These are phyloP conservation scores for Anagyrus pseudococci DNA, from an alignment of 2,888 invertebrate species.

Conservation along the genomic window DNA sequence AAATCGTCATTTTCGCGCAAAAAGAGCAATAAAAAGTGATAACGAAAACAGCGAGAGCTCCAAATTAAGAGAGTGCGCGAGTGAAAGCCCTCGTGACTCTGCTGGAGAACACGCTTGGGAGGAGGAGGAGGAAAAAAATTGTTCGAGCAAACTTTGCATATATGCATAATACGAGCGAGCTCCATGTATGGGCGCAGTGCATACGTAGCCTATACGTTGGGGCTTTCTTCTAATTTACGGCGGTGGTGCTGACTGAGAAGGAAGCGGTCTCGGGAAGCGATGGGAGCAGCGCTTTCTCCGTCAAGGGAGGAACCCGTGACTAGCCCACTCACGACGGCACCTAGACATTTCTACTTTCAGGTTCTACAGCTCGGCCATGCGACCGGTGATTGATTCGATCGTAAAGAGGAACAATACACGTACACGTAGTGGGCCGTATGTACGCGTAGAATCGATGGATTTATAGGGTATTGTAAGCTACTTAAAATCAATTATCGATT, in stretches of 20 bases:
- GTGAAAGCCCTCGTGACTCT: slow-evolving; percentile 36
- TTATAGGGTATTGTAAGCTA: slow-evolving; percentile 24
- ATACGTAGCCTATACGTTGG: neutral
- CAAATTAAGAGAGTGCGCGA: slow-evolving; percentile 23
- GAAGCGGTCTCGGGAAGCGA: neutral
- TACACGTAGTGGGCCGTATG: too few relatives aligned
- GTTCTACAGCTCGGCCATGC: too few relatives aligned
- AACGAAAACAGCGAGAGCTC: neutral
- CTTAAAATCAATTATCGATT: slow-evolving; percentile 29
- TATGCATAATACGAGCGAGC: neutral
- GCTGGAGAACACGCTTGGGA: neutral
- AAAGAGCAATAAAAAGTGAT: neutral
- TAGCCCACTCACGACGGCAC: slow-evolving; percentile 4
- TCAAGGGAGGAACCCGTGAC: slow-evolving; percentile 12
- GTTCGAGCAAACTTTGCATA: slow-evolving; percentile 22
- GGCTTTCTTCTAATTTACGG: slow-evolving; percentile 20
- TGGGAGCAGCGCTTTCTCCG: slow-evolving; percentile 20
- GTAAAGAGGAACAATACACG: too few relatives aligned
- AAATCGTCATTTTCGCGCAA: neutral
- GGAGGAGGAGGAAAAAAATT: neutral
- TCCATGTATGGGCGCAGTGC: neutral
- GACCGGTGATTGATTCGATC: too few relatives aligned
- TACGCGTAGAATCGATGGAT: slow-evolving; percentile 23
- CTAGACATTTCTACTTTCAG: neutral
- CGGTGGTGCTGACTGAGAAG: neutral